These are phyloP conservation scores for Pachypeltis micranthus DNA, from an alignment of 1,140 invertebrate species.

Conservation along the genomic window DNA sequence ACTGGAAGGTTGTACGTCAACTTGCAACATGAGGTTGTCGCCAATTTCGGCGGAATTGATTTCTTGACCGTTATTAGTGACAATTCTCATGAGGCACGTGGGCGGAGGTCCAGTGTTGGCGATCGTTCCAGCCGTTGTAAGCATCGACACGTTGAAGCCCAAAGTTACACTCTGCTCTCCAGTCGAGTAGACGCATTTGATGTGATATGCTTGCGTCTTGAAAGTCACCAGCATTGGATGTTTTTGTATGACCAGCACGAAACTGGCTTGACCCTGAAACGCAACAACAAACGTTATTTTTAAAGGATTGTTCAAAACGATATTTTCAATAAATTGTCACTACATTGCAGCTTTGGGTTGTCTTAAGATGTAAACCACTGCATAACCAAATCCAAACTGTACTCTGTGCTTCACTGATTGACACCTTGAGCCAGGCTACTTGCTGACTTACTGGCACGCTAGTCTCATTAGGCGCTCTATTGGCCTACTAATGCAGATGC, in stretches of 20 bases:
- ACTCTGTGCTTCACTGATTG: too few species aligned
- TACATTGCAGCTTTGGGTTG: too few species aligned
- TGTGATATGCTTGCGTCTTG: constrained; percentile 87
- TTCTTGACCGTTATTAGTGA: constrained; percentile 72
- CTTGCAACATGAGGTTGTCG: constrained; percentile 78
- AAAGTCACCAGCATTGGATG: constrained; percentile 91
- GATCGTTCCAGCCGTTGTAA: constrained; percentile 87
- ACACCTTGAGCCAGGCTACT: too few species aligned
- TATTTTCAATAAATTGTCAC: too few species aligned
- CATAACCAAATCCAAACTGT: too few species aligned
- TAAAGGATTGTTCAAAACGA: too few species aligned
- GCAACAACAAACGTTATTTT: too few species aligned
- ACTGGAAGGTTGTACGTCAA: constrained; percentile 84
- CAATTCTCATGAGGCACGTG: constrained; percentile 83
- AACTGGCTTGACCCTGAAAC: constrained; percentile 72
- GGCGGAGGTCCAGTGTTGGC: constrained; percentile 89
- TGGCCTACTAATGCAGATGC: too few species aligned
- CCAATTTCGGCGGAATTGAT: constrained; percentile 86
- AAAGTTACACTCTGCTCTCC: constrained; percentile 86
- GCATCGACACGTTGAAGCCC: constrained; percentile 89
- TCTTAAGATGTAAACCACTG: too few species aligned
- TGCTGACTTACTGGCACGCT: too few species aligned
- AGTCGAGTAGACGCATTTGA: constrained; percentile 87
- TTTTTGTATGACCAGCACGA: constrained; percentile 86
- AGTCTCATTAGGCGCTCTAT: too few species aligned